Base-by-base conservation (phyloP, 2,113 vertebrate genomes). In the Semnopithecus entellus region DNA sequence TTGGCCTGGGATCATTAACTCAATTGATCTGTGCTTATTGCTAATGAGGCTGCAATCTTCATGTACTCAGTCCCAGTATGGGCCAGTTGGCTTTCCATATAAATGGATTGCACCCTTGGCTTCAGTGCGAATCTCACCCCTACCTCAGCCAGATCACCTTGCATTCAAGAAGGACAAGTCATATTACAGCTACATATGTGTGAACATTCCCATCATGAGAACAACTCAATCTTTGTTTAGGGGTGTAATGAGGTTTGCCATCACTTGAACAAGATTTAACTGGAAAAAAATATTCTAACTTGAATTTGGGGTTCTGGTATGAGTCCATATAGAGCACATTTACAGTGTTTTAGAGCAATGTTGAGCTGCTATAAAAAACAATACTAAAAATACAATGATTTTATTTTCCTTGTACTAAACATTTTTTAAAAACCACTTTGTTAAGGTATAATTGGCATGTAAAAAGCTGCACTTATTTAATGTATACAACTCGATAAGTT, bases 331-430 rank as follows among this genome's bases (percentile, higher is more conserved):
- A 94, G 1, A 94, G 32, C 18, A 72, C 6, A 70, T 72, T 48
- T 90, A 85, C 35, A 66, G 23, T 73, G 35, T 57, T 80, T 90
- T 68, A 55, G 43, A 38, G 12, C 8, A 84, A 84, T 66, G 48
- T 82, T 43, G 48, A 73, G 30, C 40, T 55, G 27, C 32, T 91
- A 23, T 43, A 94, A 81, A 38, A 94, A 94, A 92, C 2, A 61
- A 22, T 87, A 83, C 80, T 87, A 90, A 95, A 32, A 94, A 92
- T 73, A 92, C 38, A 85, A 30, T 92, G 48, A 72, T 88, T 92
- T 89, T 73, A 57, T 86, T 86, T 91, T 79, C 50, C 8, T 85
- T 11, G 12, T 79, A 40, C 38, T 50, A 9, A 48, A 66, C 27
- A n/a, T 81, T 17, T 7, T 7, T 57, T 32, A 7, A 86, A 72